Percentiles rank a stretch among this genome's conserved stretches.
phyloP scores from a whole-genome alignment of 2,113 vertebrate species.

The Ovis aries region DNA sequence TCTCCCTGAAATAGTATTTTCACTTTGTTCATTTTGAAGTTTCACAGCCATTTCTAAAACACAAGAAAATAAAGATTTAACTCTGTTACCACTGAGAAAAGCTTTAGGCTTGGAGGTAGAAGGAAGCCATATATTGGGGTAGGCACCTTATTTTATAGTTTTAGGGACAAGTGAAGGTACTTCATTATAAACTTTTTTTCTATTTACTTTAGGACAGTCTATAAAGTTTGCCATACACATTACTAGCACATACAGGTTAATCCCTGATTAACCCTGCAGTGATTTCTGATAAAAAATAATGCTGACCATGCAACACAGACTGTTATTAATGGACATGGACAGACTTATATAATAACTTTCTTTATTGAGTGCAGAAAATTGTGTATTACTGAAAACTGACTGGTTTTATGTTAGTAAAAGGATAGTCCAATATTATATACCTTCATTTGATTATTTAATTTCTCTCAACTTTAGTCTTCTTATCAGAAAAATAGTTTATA shows the following conservation, averaged over 20 bases:
- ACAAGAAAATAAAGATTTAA: not conserved
- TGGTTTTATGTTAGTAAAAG: slow-evolving; percentile 20
- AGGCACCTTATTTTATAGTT: not conserved
- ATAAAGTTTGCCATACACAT: not conserved
- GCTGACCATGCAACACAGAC: not conserved
- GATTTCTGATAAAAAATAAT: slow-evolving; percentile 9
- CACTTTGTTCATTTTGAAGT: not conserved
- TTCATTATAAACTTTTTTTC: not conserved
- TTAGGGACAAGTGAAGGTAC: not conserved
- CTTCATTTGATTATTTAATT: not conserved
- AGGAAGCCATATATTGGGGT: not conserved
- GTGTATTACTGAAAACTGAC: not conserved
- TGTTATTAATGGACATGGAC: not conserved
- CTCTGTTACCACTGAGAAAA: not conserved
- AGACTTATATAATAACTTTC: not conserved
- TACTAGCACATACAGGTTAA: not conserved
- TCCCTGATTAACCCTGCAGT: not conserved
- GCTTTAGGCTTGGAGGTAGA: not conserved
- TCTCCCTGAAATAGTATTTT: not conserved
- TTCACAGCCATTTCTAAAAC: slow-evolving; percentile 11
- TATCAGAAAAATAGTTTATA: not conserved
- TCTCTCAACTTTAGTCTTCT: not conserved
- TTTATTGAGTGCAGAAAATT: not conserved
- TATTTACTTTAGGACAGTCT: slow-evolving; percentile 1
- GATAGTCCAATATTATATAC: not conserved